A percentile compares a stretch with the other conserved stretches of the same genome.
These are phyloP conservation scores for Taeniopygia guttata DNA, from an alignment of 2,797 vertebrate genomes.

Conservation along the genomic window DNA sequence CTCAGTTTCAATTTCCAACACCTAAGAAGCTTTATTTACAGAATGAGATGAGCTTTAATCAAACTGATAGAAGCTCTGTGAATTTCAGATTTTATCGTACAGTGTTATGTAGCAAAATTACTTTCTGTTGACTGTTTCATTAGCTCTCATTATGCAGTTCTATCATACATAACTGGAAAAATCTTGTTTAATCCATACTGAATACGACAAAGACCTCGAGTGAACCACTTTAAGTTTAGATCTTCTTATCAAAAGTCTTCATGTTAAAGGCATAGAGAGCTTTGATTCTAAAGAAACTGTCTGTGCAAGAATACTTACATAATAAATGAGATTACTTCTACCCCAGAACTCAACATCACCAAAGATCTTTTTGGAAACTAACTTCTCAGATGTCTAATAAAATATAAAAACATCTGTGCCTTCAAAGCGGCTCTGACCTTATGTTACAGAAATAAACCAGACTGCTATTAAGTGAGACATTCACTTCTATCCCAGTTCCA, in stretches of 20 bases:
- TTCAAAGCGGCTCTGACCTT: background rate
- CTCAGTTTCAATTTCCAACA: background rate
- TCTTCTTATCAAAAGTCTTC: background rate
- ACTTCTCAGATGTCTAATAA: background rate
- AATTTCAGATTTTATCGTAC: background rate
- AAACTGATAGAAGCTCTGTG: background rate
- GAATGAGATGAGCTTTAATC: background rate
- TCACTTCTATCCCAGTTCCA: background rate
- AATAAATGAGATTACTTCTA: background rate
- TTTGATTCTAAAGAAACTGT: background rate
- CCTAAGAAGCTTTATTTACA: background rate
- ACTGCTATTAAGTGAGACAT: background rate
- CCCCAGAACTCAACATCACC: background rate
- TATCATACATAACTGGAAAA: background rate
- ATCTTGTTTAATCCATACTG: conserved; percentile 5
- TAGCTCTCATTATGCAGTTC: background rate
- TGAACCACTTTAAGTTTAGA: background rate
- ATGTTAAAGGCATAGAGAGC: background rate
- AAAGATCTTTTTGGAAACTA: background rate
- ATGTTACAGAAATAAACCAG: background rate
- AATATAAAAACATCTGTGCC: background rate
- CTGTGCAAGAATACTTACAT: background rate
- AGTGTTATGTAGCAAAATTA: background rate
- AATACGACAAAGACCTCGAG: background rate
- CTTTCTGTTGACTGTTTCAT: background rate